Evolutionary conservation across 2,113 vertebrate species (phyloP), one percentile per base, ranked within the genome.

Genomic region (Ophiodon elongatus): DNA sequence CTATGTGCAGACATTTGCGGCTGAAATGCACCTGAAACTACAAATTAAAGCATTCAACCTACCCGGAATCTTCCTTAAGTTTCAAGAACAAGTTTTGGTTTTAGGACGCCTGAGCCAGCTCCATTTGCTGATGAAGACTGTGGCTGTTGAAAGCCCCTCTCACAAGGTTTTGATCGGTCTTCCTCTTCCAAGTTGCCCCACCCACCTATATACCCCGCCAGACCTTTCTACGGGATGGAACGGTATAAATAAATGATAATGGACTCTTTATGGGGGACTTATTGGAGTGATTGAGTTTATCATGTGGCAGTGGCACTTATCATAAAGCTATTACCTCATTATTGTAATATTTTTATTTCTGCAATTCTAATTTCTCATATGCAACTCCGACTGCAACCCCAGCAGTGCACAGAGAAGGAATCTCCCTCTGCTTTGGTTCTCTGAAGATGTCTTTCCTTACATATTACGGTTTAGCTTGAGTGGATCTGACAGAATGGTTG

Each of bases 341-440:
- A 73, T 27, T 73, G 37, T 47, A 6, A 73, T 17, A 66, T 67
- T 67, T 73, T 73, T 21, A 66, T 76, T 35, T 69, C 43, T 70
- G 35, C 21, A 63, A 45, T 43, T 57, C 23, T 56, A n/a, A 65
- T 47, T 72, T 39, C 1, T 37, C 17, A 65, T 35, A 70, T 76
- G 72, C 25, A 63, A 54, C 33, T 65, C 33, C 2, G 17, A 29
- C 15, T 50, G n/a, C 54, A 43, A 25, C 33, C 14, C 52, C 21
- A 60, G 21, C 25, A 54, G 25, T 33, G 35, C 63, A 57, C 23
- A 21, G 17, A 59, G 25, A 43, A 4, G 27, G 6, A 19, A 10
- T 25, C 1, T 45, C 35, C 14, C 6, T 43, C 43, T 62, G 17
- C 10, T 65, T 73, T 60, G 25, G 8, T 2, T 29, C 23, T 69